Evolutionary conservation across 2,113 vertebrate species (phyloP).

Genomic region (Motacilla alba): DNA sequence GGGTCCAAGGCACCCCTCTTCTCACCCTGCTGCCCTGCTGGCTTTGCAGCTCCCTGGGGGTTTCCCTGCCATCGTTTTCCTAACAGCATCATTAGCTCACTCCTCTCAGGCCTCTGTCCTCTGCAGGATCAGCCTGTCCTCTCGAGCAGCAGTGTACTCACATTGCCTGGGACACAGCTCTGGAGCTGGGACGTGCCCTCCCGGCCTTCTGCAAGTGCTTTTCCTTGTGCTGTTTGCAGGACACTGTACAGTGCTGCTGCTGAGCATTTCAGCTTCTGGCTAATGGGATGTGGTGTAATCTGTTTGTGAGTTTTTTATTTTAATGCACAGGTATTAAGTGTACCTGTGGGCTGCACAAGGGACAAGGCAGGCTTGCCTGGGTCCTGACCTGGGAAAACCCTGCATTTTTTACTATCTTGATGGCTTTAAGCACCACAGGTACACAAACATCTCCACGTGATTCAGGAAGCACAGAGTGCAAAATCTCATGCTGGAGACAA

Average conservation of each 20-base stretch:
- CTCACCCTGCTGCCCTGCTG: not conserved
- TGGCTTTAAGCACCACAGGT: not conserved
- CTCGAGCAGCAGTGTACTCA: not conserved
- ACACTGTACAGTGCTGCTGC: not conserved
- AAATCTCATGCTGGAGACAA: not conserved
- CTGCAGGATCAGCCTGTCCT: not conserved
- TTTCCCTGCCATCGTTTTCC: not conserved
- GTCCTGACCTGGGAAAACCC: not conserved
- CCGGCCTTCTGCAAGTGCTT: not conserved
- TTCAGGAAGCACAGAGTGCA: not conserved
- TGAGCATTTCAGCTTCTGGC: not conserved
- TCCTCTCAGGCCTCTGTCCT: not conserved
- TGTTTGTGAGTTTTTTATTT: not conserved
- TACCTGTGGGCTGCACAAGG: accelerated
- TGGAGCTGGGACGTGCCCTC: not conserved
- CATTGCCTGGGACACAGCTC: not conserved
- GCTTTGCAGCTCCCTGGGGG: not conserved
- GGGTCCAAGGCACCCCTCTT: not conserved
- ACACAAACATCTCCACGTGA: not conserved
- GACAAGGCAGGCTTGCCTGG: not conserved
- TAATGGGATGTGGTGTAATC: not conserved
- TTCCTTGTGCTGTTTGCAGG: not conserved
- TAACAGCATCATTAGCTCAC: not conserved
- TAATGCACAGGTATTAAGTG: not conserved
- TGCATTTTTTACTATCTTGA: not conserved